These are phyloP conservation scores for Lamprotornis superbus DNA, from an alignment of 2,113 vertebrate species.

Conservation along the genomic window DNA sequence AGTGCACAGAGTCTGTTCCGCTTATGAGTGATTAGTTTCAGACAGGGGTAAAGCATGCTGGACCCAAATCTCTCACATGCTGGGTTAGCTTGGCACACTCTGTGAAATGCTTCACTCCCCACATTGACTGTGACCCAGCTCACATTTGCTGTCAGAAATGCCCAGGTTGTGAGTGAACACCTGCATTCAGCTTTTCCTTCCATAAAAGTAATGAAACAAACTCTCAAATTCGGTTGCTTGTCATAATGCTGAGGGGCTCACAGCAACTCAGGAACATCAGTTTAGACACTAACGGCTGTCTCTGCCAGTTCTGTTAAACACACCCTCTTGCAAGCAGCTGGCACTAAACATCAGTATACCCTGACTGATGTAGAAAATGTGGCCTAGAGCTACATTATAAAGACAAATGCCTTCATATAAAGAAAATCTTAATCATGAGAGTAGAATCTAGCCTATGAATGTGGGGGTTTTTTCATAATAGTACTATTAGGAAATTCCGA, in stretches of 20 bases:
- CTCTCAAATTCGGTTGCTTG: not conserved
- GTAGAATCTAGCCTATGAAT: not conserved
- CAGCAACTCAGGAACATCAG: not conserved
- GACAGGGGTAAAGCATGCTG: not conserved
- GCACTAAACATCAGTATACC: constrained; percentile 25
- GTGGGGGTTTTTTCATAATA: not conserved
- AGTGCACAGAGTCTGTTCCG: not conserved
- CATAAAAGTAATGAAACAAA: not conserved
- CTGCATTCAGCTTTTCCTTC: not conserved
- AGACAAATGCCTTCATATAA: not conserved
- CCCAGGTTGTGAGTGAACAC: not conserved
- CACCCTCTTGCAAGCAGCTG: constrained; percentile 38
- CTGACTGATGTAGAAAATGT: constrained; percentile 38
- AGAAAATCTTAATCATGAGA: not conserved
- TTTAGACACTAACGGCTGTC: not conserved
- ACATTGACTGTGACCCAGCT: not conserved
- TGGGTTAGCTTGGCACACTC: not conserved
- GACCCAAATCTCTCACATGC: not conserved
- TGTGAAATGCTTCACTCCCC: not conserved
- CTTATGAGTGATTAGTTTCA: constrained; percentile 3
- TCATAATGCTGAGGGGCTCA: not conserved
- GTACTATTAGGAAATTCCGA: not conserved
- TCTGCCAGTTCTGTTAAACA: constrained; percentile 30
- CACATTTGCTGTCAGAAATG: not conserved
- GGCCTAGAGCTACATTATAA: not conserved